phyloP scores from a whole-genome alignment of 2,888 invertebrate genomes.

The Liopterus haemorrhoidalis region DNA sequence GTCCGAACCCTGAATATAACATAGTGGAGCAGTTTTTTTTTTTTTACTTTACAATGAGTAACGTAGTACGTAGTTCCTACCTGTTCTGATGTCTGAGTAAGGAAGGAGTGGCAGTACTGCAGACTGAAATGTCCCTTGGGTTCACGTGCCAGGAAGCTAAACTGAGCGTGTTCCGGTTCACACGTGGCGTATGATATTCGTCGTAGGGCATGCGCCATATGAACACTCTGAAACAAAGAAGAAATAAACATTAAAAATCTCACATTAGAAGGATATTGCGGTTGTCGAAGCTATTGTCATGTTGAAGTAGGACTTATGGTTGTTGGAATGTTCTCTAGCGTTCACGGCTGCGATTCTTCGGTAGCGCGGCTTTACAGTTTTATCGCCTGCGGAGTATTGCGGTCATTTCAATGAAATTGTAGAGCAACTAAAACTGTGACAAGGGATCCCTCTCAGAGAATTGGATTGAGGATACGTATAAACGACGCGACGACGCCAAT shows the following conservation, averaged over 20 bases:
- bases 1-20: no score
- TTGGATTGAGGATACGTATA: conserved; percentile 16
- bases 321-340: not conserved
- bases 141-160: conserved; percentile 72
- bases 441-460: conserved; percentile 17
- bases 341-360: no score
- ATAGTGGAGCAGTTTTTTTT: no score
- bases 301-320: not conserved
- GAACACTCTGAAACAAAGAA: conserved; percentile 59
- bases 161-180: conserved; percentile 71
- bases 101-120: conserved; percentile 78
- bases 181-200: conserved; percentile 82
- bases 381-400: no score
- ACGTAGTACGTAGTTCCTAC: no score
- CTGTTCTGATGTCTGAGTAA: conserved; percentile 70
- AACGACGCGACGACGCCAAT: conserved; percentile 10
- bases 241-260: conserved; percentile 3
- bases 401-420: no score
- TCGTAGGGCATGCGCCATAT: conserved; percentile 77
- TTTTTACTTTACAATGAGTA: no score
- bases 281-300: not conserved
- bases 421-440: conserved; percentile 6
- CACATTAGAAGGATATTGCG: not conserved
- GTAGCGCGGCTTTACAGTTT: no score
- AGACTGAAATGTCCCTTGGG: conserved; percentile 61